Base-by-base conservation (phyloP, 2,888 invertebrate genomes). In the Cantharis nigra region DNA sequence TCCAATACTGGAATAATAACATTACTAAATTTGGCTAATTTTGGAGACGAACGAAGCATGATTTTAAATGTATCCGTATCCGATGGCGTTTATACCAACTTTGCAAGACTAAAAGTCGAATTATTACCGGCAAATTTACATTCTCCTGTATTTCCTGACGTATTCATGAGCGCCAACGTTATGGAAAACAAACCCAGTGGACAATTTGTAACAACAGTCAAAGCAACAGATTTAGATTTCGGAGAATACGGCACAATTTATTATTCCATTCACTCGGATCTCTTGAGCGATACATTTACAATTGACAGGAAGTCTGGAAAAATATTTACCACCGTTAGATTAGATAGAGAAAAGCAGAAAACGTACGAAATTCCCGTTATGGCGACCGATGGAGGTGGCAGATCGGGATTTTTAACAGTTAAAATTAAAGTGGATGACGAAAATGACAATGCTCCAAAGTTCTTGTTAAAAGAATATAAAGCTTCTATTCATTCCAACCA, bases 81-180 rank as follows among this genome's bases (percentile, higher is more conserved):
- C 74, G 98, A 99, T 90, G 98, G 98, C 33, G 96, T 98, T 62
- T 98, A 97, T 89, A 97, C 97, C 9, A 95, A 93, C 81, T 98
- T 95, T 89, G 93, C 97, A 1, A 90, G 96, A 81, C 91, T 96
- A 14, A 95, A 95, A 89, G 93, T 96, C 70, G 92, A 94, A 84
- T 91, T 94, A 79, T 89, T 95, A 77, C 93, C 96, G 9, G 93
- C 95, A 79, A 98, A 98, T 90, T 90, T 91, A 81, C 92, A 93
- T 87, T 91, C 94, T 82, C 98, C 98, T 10, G 90, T 91, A 79
- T 98, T 98, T 88, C 91, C 92, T 14, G 93, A 95, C 85, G 90
- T 92, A 1, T 90, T 94, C 77, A 93, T 96, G 86, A 95, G 96
- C 85, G 95, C 95, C 7, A 92, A 92, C 77, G 93, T 97, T 13